Percentiles rank a stretch among this genome's conserved stretches.
Conservation (phyloP, 1,140 invertebrate genomes). For the Acromyrmex echinatior region DNA sequence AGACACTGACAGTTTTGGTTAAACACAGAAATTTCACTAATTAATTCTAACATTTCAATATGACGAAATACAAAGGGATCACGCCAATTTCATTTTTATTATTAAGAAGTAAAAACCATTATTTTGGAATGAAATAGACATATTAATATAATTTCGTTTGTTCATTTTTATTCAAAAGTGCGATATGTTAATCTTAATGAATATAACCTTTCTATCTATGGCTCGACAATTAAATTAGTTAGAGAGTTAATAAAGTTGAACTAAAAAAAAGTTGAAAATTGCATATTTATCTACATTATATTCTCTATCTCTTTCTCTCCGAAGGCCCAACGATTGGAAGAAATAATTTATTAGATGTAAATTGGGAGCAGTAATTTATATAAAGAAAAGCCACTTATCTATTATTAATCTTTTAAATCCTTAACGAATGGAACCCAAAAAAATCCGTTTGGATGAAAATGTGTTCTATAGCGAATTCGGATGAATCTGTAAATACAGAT, state of each 20-base stretch:
- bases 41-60: constrained; percentile 29
- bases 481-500: constrained; percentile 18
- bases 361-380: background rate
- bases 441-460: constrained; percentile 16
- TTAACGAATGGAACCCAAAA: constrained; percentile 41
- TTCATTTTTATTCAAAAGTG: constrained; percentile 4
- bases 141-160: background rate
- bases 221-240: background rate
- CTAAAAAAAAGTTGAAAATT: background rate
- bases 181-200: background rate
- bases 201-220: background rate
- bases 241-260: background rate
- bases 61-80: background rate
- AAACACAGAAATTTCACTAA: constrained; percentile 21
- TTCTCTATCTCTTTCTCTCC: background rate
- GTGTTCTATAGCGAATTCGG: constrained; percentile 10
- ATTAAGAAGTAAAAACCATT: background rate
- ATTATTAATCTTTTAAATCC: background rate
- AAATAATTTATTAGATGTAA: constrained; percentile 23
- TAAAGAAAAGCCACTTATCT: background rate
- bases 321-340: background rate
- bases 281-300: constrained; percentile 1
- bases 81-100: background rate
- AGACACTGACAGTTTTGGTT: constrained; percentile 24
- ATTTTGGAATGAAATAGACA: background rate